A percentile compares a stretch with the other conserved stretches of the same genome.
These are phyloP conservation scores for Eublepharis macularius DNA, from an alignment of 2,113 vertebrate genomes.

Conservation along the genomic window DNA sequence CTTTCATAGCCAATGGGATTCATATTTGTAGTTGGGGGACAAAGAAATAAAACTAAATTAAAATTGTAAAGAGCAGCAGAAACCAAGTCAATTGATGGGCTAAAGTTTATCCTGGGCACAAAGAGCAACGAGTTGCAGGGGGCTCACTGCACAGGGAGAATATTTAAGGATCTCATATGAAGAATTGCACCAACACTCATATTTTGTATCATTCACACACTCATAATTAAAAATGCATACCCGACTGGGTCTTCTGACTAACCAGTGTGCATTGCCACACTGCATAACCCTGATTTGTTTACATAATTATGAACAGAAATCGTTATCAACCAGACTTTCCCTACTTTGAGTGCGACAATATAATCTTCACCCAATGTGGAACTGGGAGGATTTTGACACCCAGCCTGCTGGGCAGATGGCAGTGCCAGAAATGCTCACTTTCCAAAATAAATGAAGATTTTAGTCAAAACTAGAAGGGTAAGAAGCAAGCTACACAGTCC, in stretches of 20 bases:
- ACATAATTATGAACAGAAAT: constrained; percentile 24
- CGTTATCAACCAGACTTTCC: constrained; percentile 26
- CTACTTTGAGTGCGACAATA: constrained; percentile 38
- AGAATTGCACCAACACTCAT: constrained; percentile 39
- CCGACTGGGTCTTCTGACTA: constrained; percentile 37
- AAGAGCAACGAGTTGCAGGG: constrained; percentile 12
- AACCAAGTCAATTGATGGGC: constrained; percentile 8
- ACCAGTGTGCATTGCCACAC: background rate
- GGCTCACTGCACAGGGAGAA: constrained; percentile 20
- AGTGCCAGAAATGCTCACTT: background rate
- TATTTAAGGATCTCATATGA: constrained; percentile 38
- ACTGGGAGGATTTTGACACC: constrained; percentile 2
- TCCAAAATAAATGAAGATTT: background rate
- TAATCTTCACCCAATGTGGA: constrained; percentile 30
- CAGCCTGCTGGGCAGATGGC: background rate
- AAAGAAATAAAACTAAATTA: constrained; percentile 13
- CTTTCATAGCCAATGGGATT: constrained; percentile 50
- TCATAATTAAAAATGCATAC: constrained; percentile 60
- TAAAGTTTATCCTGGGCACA: constrained; percentile 32
- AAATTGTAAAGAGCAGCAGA: background rate
- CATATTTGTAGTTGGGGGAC: constrained; percentile 39
- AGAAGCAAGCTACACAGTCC: background rate
- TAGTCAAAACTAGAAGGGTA: background rate
- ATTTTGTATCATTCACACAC: constrained; percentile 46
- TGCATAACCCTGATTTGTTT: constrained; percentile 16